phyloP scores from a whole-genome alignment of 1,140 invertebrate genomes.

The Orussus abietinus region DNA sequence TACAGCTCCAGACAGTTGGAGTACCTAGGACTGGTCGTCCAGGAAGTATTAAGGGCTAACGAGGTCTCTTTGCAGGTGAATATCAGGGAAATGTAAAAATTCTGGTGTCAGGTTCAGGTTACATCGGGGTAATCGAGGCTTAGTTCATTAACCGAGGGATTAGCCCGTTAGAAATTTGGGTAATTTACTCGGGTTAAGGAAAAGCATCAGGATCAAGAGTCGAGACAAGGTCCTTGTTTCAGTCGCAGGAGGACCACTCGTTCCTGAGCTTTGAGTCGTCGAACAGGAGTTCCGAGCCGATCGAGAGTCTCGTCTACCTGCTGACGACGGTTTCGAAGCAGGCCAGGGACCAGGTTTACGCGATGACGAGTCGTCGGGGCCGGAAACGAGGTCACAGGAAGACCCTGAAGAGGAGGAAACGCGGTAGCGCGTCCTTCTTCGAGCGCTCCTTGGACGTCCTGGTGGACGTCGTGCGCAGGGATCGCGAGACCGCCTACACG shows the following conservation, averaged over 20 bases:
- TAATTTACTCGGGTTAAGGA: no score
- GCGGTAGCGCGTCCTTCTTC: conserved; percentile 49
- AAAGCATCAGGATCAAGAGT: no score
- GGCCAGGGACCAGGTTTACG: conserved; percentile 54
- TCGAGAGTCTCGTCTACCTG: conserved; percentile 62
- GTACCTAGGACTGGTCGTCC: conserved; percentile 42
- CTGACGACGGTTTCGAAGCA: conserved; percentile 61
- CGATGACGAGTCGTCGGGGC: conserved; percentile 19
- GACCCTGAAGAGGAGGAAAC: conserved; percentile 17
- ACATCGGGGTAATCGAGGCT: no score
- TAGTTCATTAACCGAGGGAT: no score
- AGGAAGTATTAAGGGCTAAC: conserved; percentile 27
- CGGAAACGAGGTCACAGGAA: conserved; percentile 12
- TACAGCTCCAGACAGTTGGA: conserved; percentile 49
- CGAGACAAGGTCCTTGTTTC: no score
- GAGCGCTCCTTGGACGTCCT: conserved; percentile 58
- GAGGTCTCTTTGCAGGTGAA: conserved; percentile 25
- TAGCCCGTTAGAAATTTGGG: no score
- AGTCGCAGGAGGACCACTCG: no score
- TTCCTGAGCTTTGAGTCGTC: conserved; percentile 47
- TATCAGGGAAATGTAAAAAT: no score
- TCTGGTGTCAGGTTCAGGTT: no score
- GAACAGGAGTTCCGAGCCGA: conserved; percentile 41
- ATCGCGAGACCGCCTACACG: conserved; percentile 51
- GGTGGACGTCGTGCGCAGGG: conserved; percentile 58